Base-by-base conservation (phyloP, 2,113 vertebrate genomes). In the Pluvialis apricaria region DNA sequence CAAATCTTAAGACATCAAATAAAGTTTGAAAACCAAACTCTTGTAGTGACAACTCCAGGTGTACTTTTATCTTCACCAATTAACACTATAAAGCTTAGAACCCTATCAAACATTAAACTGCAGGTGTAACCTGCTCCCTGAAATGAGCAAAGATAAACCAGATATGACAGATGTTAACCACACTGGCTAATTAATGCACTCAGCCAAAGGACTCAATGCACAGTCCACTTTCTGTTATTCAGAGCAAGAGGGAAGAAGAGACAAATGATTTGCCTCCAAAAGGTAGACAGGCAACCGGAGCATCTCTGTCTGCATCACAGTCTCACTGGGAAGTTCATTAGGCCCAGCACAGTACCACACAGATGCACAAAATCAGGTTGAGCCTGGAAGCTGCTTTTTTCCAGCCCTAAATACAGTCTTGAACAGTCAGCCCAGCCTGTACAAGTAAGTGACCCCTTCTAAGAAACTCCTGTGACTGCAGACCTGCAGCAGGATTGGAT, bases 391-490 rank as follows among this genome's bases (percentile, higher is more conserved):
- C 8, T 55, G 44, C 44, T 75, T 88, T 58, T 58, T 60, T 75
- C 45, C 55, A 92, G 45, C 13, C 70, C 29, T 58, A 51, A 86
- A 52, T 18, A 32, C 4, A 26, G 66, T 16, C 22, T 26, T 44
- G 19, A 76, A 47, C 12, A 77, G 24, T 3, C 25, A 4, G 24
- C 29, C 45, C 42, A 58, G 42, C 32, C 32, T 47, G 29, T 22
- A 31, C 22, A 65, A 70, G 49, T 20, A 66, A 54, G 36, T 8
- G 31, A 64, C 24, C 18, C 29, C 31, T 69, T 47, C 40, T 52
- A 13, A 70, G n/a, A 71, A 40, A 28, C 14, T 51, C 62, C 58
- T 55, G 65, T 55, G n/a, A 73, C 29, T 16, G 13, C 0, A 0
- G 29, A 32, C 32, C n/a, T 28, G n/a, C 12, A 49, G 70, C 44